Conservation (phyloP, 2,113 vertebrate genomes). For the Mesocricetus auratus region DNA sequence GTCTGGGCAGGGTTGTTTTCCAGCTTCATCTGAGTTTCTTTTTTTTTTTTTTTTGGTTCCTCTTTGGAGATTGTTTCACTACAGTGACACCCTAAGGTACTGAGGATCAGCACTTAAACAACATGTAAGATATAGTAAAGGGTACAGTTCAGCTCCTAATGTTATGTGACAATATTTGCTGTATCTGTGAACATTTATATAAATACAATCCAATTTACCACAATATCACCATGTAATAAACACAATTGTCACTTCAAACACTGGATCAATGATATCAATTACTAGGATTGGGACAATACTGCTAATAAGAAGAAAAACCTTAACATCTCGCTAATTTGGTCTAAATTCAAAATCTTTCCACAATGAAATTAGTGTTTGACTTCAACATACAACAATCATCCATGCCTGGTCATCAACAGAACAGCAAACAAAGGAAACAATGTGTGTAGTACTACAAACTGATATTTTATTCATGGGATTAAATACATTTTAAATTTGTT, state of each 20-base stretch:
- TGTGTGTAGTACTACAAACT: not conserved
- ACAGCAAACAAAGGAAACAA: not conserved
- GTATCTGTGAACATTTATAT: not conserved
- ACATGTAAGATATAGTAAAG: not conserved
- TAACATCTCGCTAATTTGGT: not conserved
- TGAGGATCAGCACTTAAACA: not conserved
- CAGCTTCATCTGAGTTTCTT: not conserved
- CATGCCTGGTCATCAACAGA: not conserved
- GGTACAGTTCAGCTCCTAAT: not conserved
- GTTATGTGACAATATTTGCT: not conserved
- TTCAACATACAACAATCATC: not conserved
- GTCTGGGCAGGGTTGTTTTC: not conserved
- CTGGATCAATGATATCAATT: not conserved
- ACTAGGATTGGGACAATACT: not conserved
- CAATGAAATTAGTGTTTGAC: not conserved
- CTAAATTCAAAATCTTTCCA: not conserved
- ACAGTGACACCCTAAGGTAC: not conserved
- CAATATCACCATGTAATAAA: not conserved
- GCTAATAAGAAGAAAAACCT: not conserved
- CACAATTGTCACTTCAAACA: not conserved
- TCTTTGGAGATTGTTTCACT: not conserved
- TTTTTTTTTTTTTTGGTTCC: not conserved
- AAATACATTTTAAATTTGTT: not conserved
- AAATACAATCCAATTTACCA: not conserved
- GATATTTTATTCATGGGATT: not conserved